Base-by-base conservation (phyloP, 2,888 invertebrate genomes). In the Ceriagrion tenellum region DNA sequence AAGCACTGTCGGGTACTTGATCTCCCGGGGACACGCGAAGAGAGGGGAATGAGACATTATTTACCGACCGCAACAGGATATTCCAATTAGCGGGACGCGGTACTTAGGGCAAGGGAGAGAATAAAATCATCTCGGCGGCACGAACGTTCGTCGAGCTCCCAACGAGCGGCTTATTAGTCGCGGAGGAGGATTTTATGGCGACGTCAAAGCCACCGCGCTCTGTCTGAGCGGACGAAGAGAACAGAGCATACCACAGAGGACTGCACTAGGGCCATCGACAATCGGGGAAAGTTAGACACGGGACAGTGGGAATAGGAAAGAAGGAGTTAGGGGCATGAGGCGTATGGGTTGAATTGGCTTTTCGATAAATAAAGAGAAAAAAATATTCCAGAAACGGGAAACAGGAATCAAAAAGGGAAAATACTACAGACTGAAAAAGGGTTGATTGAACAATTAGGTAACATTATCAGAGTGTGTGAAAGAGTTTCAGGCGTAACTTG, bases 121-220 rank as follows among this genome's bases (percentile, higher is more conserved):
- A 93, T 93, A 93, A 93, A 93, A 93, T 69, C 40, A 93, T 93
- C 69, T 59, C 59, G 20, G 56, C n/a, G 69, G 55, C 55, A 93
- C 47, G 8, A 69, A 69, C 20, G 69, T 40, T 69, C 47, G 63
- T 93, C 81, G 81, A n/a, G 47, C 93, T 40, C n/a, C 18, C 69
- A 26, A 16, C 12, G 35, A 93, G 47, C 47, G 26, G 93, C 93
- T 74, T 69, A 47, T 93, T 93, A 74, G 30, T 35, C 69, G 47
- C 47, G 47, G 55, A 74, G 40, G 55, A 47, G 23, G 74, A 93
- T 69, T 63, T 93, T n/a, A 69, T 35, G 93, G 47, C 69, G 63
- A 26, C 30, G 35, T 16, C 81, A 35, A 30, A 20, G 40, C 91
- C 26, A 13, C 35, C 40, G 47, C 91, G 91, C 13, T 47, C 40